Conservation (phyloP, 2,888 invertebrate species). For the Epinotia nisella region DNA sequence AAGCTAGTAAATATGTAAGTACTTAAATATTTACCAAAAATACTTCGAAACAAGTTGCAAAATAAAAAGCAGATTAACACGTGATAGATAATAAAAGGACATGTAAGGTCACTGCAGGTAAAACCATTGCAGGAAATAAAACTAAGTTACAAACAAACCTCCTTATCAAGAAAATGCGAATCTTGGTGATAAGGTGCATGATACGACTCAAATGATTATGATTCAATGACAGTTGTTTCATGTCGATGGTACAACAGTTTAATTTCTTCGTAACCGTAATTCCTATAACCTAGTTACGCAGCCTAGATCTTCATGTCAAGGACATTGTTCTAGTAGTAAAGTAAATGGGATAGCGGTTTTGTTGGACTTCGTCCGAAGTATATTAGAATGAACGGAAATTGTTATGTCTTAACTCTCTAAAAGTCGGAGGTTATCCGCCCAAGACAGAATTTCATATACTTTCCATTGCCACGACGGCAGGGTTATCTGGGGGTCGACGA, state of each 20-base stretch:
- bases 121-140: background rate
- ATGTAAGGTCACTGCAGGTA: conserved; percentile 4
- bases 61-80: conserved; percentile 1
- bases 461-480: conserved; percentile 51
- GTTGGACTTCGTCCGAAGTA: background rate
- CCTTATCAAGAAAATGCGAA: conserved; percentile 9
- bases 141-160: conserved; percentile 2
- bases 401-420: conserved; percentile 34
- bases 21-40: background rate
- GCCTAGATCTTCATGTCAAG: conserved; percentile 22
- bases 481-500: conserved; percentile 51
- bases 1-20: too few species aligned
- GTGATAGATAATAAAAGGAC: conserved; percentile 17
- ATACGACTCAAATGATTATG: conserved; percentile 8
- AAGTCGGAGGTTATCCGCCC: conserved; percentile 49
- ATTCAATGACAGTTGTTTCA: conserved; percentile 14
- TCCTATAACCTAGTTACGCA: conserved; percentile 21
- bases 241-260: background rate
- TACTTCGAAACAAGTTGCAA: conserved; percentile 7
- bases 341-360: conserved; percentile 5
- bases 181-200: conserved; percentile 17
- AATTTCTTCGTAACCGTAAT: conserved; percentile 27
- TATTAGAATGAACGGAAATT: conserved; percentile 6
- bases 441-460: conserved; percentile 53
- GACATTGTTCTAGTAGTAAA: conserved; percentile 16